phyloP scores from a whole-genome alignment of 2,797 vertebrate genomes.

The Sternarchorhynchus goeldii region DNA sequence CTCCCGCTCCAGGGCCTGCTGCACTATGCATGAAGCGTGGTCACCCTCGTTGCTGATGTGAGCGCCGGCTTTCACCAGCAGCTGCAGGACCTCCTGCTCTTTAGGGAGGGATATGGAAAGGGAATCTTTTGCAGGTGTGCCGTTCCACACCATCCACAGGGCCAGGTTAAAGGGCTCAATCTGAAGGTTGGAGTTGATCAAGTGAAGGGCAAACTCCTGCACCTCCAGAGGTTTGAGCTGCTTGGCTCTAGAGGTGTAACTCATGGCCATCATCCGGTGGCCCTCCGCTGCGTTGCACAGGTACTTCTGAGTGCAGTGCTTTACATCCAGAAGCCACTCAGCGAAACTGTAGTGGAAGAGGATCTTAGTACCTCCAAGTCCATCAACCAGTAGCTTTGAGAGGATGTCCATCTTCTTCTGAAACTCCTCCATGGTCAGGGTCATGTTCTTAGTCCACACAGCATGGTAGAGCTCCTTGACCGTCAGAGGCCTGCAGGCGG shows the following conservation, averaged over 20 bases:
- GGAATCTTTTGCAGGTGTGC: constrained; percentile 94
- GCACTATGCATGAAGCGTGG: constrained; percentile 89
- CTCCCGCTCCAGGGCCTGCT: constrained; percentile 93
- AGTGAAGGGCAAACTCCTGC: constrained; percentile 94
- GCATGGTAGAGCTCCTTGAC: constrained; percentile 91
- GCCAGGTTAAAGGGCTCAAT: constrained; percentile 91
- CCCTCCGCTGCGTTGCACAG: constrained; percentile 96
- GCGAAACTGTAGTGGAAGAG: constrained; percentile 99
- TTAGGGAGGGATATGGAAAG: constrained; percentile 91
- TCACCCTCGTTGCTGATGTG: constrained; percentile 94
- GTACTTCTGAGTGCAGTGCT: constrained; percentile 98
- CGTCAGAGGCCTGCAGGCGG: constrained; percentile 90
- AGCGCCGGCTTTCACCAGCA: constrained; percentile 95
- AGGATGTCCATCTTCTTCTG: constrained; percentile 98
- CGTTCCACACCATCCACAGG: constrained; percentile 99
- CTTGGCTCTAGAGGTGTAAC: constrained; percentile 92
- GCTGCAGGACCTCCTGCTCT: constrained; percentile 96
- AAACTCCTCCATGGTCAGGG: constrained; percentile 91
- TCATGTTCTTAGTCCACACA: constrained; percentile 97
- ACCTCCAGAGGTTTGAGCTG: constrained; percentile 89
- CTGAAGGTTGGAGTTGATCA: constrained; percentile 93
- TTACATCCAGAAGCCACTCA: constrained; percentile 97
- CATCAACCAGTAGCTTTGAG: constrained; percentile 91
- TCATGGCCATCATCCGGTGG: constrained; percentile 97
- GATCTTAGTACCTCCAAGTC: constrained; percentile 89